These are phyloP conservation scores for Mesembrinibis cayennensis DNA, from an alignment of 2,113 vertebrate genomes.

Conservation along the genomic window DNA sequence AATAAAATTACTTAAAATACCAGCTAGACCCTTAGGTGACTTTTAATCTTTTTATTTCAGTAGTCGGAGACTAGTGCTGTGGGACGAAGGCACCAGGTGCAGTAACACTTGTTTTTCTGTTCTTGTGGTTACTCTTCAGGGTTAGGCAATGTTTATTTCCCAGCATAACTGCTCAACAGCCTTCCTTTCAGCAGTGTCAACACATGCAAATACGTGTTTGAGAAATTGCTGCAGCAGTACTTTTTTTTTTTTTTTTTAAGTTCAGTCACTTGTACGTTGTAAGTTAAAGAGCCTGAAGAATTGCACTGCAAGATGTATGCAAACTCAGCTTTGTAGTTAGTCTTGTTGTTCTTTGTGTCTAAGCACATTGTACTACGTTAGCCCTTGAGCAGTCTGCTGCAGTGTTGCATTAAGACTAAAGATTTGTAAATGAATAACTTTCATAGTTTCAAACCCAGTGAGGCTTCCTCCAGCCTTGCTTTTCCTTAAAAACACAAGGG, in stretches of 20 bases:
- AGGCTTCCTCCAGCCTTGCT: neutral
- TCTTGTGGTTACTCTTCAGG: slow-evolving; percentile 75
- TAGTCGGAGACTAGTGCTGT: neutral
- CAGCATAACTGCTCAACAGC: slow-evolving; percentile 51
- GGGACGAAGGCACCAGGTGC: slow-evolving; percentile 23
- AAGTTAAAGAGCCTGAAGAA: neutral
- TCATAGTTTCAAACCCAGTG: neutral
- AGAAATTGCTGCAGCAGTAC: slow-evolving; percentile 3
- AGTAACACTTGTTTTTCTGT: slow-evolving; percentile 48
- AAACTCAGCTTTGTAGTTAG: neutral
- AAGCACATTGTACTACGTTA: neutral
- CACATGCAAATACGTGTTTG: neutral
- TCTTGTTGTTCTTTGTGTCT: neutral
- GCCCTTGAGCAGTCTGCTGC: neutral
- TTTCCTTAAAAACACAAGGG: neutral
- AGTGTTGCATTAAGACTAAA: neutral
- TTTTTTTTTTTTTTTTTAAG: neutral
- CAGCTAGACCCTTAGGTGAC: neutral
- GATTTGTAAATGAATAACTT: neutral
- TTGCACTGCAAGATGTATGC: neutral
- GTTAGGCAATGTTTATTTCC: slow-evolving; percentile 82
- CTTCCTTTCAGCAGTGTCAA: slow-evolving; percentile 39
- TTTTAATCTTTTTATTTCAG: neutral
- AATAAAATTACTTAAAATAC: neutral
- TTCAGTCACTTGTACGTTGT: neutral